phyloP scores from a whole-genome alignment of 2,888 invertebrate genomes.

The Synanthedon formicaeformis region DNA sequence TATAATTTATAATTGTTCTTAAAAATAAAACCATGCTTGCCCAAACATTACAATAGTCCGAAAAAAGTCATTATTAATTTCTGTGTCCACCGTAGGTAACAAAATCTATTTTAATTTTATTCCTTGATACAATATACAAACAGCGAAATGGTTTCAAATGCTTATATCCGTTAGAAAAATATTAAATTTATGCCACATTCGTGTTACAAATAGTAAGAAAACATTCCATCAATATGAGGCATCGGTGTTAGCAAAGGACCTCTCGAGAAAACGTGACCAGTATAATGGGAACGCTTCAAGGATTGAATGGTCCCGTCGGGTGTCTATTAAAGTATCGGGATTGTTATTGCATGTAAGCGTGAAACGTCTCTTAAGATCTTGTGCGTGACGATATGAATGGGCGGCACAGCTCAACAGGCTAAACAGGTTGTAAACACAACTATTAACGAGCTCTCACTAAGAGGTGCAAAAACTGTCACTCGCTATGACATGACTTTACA shows the following conservation, averaged over 20 bases:
- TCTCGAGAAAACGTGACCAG: conserved; percentile 61
- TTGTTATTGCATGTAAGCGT: conserved; percentile 35
- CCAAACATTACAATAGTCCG: too few relatives aligned
- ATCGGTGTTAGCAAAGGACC: conserved; percentile 42
- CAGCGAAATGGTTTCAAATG: too few relatives aligned
- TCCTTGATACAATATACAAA: too few relatives aligned
- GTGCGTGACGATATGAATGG: conserved; percentile 58
- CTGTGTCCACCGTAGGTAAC: too few relatives aligned
- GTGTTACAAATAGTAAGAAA: background rate
- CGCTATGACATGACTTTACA: conserved; percentile 1
- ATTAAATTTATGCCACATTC: too few relatives aligned
- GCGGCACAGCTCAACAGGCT: conserved; percentile 34
- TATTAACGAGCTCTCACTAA: conserved; percentile 48
- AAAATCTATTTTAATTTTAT: too few relatives aligned
- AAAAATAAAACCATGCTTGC: too few relatives aligned
- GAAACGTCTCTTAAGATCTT: conserved; percentile 29
- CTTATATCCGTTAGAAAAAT: too few relatives aligned
- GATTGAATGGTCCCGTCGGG: conserved; percentile 27
- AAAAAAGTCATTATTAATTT: too few relatives aligned
- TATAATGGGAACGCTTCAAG: conserved; percentile 38
- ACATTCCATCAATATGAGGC: conserved; percentile 36
- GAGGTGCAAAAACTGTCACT: conserved; percentile 45
- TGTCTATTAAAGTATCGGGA: conserved; percentile 44
- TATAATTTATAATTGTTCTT: too few relatives aligned
- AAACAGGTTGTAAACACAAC: conserved; percentile 63